These are phyloP conservation scores for Dissostichus mawsoni DNA, from an alignment of 2,113 vertebrate species.

Conservation along the genomic window DNA sequence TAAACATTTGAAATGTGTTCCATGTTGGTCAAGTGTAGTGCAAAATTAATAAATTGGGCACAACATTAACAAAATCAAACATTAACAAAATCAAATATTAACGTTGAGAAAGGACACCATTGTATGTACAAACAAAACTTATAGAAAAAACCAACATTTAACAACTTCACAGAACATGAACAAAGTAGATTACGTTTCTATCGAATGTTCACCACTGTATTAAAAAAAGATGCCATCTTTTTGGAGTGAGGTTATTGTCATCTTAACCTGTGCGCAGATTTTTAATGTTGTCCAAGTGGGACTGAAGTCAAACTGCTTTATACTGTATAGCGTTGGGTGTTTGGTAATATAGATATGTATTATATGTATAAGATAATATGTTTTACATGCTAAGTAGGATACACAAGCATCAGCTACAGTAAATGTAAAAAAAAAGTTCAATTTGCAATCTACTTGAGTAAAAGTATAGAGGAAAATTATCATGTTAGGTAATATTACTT, in stretches of 20 bases:
- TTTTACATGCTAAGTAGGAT: background rate
- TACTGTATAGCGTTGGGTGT: background rate
- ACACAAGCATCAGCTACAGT: background rate
- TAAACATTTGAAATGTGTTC: background rate
- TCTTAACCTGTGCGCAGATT: conserved; percentile 39
- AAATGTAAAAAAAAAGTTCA: background rate
- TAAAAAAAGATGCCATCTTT: conserved; percentile 1
- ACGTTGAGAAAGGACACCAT: too few relatives aligned
- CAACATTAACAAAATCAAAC: background rate
- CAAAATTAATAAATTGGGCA: background rate
- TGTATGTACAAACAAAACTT: background rate
- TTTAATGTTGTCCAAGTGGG: conserved; percentile 27
- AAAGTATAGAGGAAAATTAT: background rate
- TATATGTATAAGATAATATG: background rate
- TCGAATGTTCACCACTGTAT: background rate
- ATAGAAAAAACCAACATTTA: background rate
- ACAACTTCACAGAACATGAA: background rate
- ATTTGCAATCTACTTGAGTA: background rate
- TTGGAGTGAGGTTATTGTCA: background rate
- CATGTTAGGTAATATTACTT: background rate
- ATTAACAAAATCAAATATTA: background rate
- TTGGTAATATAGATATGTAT: background rate
- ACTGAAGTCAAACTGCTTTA: background rate
- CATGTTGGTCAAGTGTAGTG: background rate
- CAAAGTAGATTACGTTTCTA: background rate